Evolutionary conservation across 2,797 vertebrate species (phyloP), one percentile per base, ranked within the genome.

Genomic region (Urocyon cinereoargenteus): DNA sequence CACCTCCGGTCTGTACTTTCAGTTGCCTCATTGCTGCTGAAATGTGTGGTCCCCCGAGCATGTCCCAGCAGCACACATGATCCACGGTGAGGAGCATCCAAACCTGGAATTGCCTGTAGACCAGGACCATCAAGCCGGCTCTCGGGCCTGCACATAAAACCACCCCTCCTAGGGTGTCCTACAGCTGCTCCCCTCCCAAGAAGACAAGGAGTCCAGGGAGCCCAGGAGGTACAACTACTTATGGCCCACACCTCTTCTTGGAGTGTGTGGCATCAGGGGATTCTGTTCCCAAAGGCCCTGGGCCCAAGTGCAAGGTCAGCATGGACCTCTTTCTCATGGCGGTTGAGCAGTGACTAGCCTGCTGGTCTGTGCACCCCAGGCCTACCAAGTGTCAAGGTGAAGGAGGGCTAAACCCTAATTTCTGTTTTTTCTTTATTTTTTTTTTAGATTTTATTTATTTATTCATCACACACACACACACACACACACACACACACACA

Each of bases 1-100:
- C 22, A 6, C 21, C 40, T 55, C 45, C 0, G 0, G 26, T 34
- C 34, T 82, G 40, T 11, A 1, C 24, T 40, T 66, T 34, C 55
- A 6, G 16, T 3, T 16, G 26, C 19, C 19, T 62, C 22, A 3
- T 28, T 36, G n/a, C 68, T 53, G 15, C 3, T 34, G 21, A 51
- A 53, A 45, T 1, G 1, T 21, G 8, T 6, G 9, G 31, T 40
- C 5, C 82, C 61, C 19, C 12, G 34, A 19, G 8, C 3, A n/a
- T 9, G n/a, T 73, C 15, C 24, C 26, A 5, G 49, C 3, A 26
- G 6, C 18, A n/a, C 26, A 34, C 6, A 18, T 1, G 9, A 26
- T 11, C 62, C n/a, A 14, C 0, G 1, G 12, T 9, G 8, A 73
- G 24, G 59, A 24, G 1, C 34, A 28, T 4, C 10, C 24, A 77